Evolutionary conservation across 1,140 invertebrate species (phyloP).

Genomic region (Dendroctonus ponderosae): DNA sequence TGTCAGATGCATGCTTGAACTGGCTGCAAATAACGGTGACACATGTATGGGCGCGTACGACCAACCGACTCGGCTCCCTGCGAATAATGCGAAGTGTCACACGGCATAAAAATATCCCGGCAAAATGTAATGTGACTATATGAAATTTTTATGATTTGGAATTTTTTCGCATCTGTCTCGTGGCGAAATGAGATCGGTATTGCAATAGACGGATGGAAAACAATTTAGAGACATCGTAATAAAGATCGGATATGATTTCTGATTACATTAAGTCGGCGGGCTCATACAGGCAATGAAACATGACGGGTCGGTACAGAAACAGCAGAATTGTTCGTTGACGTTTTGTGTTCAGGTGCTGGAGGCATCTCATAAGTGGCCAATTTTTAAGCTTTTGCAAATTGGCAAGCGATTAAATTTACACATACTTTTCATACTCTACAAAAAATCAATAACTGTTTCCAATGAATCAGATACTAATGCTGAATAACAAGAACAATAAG

Average conservation of each 20-base stretch:
- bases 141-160: slow-evolving; percentile 49
- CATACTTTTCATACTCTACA: no score
- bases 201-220: not conserved
- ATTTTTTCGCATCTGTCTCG: slow-evolving; percentile 38
- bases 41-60: slow-evolving; percentile 43
- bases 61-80: slow-evolving; percentile 35
- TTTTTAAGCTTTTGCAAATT: no score
- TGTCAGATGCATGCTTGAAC: slow-evolving; percentile 47
- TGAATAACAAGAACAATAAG: no score
- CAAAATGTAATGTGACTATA: slow-evolving; percentile 46
- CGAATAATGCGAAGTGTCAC: slow-evolving; percentile 50
- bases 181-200: slow-evolving; percentile 21
- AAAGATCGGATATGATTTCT: slow-evolving; percentile 7
- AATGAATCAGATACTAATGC: no score
- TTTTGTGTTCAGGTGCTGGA: no score
- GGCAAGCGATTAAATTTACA: no score
- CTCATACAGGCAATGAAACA: no score
- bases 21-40: slow-evolving; percentile 50
- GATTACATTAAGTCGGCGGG: slow-evolving; percentile 2
- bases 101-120: slow-evolving; percentile 47
- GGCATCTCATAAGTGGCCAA: no score
- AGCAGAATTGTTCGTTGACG: no score
- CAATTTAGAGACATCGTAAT: slow-evolving; percentile 2
- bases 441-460: no score
- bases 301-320: no score